A percentile compares a stretch with the other conserved stretches of the same genome.
Evolutionary conservation across 2,113 vertebrate species (phyloP).

Genomic region (Carlito syrichta): DNA sequence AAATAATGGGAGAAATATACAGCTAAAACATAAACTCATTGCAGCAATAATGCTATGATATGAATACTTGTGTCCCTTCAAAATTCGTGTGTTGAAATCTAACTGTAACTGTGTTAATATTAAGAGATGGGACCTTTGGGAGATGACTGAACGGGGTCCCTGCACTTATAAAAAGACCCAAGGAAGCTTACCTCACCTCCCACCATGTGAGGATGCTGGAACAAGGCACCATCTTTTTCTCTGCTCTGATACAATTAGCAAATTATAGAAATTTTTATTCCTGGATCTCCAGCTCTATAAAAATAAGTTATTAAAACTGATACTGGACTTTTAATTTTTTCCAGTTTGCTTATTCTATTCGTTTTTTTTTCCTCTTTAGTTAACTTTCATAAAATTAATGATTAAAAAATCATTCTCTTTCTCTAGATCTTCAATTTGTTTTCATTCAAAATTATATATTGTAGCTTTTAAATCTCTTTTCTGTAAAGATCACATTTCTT

Average conservation of each 20-base stretch:
- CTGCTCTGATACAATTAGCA: neutral
- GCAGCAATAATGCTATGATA: neutral
- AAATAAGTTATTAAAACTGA: neutral
- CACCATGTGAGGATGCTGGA: neutral
- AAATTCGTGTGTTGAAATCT: neutral
- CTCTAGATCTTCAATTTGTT: neutral
- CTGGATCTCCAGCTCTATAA: neutral
- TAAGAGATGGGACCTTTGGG: neutral
- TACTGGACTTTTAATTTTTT: neutral
- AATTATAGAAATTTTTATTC: neutral
- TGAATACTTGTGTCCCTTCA: neutral
- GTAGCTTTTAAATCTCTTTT: neutral
- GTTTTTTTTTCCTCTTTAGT: neutral
- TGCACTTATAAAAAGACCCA: neutral
- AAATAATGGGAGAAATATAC: neutral
- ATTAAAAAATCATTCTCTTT: neutral
- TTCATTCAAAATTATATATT: neutral
- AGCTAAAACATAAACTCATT: neutral
- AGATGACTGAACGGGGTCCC: neutral
- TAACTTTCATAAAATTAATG: neutral
- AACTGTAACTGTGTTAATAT: neutral
- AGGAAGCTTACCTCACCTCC: neutral
- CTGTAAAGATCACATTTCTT: neutral
- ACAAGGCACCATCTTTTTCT: neutral
- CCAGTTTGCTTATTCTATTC: neutral